Conservation (phyloP, 2,888 invertebrate species). For the Loripinus fragilis region DNA sequence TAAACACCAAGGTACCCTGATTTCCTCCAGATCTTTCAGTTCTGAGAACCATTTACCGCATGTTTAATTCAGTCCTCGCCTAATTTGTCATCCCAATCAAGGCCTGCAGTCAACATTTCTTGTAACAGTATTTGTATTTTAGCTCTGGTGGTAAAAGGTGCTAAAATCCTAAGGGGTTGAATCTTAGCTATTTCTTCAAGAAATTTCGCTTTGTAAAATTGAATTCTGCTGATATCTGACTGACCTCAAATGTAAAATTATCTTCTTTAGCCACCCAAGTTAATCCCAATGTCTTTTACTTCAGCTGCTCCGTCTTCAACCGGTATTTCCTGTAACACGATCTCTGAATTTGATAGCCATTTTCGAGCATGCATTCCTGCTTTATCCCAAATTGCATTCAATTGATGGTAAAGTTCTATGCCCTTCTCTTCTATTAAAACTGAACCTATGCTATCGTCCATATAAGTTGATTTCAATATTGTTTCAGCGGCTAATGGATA, state of each 20-base stretch:
- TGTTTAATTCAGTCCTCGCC: conserved; percentile 13
- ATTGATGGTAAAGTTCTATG: conserved; percentile 30
- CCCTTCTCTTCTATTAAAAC: conserved; percentile 29
- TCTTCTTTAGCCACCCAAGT: conserved; percentile 47
- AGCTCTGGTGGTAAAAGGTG: conserved; percentile 58
- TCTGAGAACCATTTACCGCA: conserved; percentile 26
- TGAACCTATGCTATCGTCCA: conserved; percentile 55
- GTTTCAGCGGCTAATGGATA: conserved; percentile 45
- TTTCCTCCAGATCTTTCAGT: neutral
- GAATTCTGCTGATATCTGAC: neutral
- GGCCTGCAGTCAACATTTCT: conserved; percentile 63
- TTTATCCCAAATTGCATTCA: conserved; percentile 26
- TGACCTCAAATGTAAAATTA: conserved; percentile 32
- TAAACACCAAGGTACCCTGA: conserved; percentile 49
- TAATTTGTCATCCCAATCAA: conserved; percentile 72
- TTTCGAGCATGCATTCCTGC: conserved; percentile 50
- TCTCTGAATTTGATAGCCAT: conserved; percentile 51
- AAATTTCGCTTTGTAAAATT: conserved; percentile 70
- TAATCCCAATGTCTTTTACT: conserved; percentile 52
- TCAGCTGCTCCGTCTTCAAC: conserved; percentile 32
- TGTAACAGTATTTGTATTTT: conserved; percentile 71
- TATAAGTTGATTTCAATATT: conserved; percentile 48
- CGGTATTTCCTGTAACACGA: conserved; percentile 50
- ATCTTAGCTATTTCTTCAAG: conserved; percentile 65
- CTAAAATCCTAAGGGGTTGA: conserved; percentile 75